Base-by-base conservation (phyloP, 1,140 invertebrate genomes). In the Macrostomum lignano region DNA sequence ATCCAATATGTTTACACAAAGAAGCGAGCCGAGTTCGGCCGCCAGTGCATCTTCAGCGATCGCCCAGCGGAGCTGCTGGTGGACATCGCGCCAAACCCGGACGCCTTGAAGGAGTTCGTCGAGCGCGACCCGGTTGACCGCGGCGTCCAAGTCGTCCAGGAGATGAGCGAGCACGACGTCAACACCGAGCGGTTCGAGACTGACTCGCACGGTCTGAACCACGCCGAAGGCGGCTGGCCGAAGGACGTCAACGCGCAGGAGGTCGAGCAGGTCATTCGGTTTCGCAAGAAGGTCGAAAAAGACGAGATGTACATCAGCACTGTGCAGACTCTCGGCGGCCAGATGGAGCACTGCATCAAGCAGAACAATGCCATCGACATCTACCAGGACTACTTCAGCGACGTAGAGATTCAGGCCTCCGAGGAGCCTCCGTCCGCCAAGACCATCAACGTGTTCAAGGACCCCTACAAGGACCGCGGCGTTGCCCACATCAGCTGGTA, bases 221-320 rank as follows among this genome's bases (percentile, higher is more conserved):
- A 93, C 47, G 66, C 70, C 3, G 84, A 93, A 61, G 84, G 84
- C 17, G 84, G 82, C 2, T 93, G 84, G 84, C 81, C 82, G 0
- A 84, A 82, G 60, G 82, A 91, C 46, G 69, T 93, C 29, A 84
- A 84, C 45, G 69, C 70, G 46, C 64, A 69, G 21, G 82, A 93
- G 49, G 64, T 71, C 1, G 82, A 93, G 57, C 76, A 82, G 48
- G 74, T 70, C 3, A 62, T 72, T 2, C 62, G 78, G 44, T 91
- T 77, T 47, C 64, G 77, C 43, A 71, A 86, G 28, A 91, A 91
- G 61, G 71, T 88, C 25, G 81, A 91, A 58, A 91, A 91, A 55
- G 82, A 93, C 55, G 82, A 93, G 51, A 62, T 68, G 22, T 91
- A 81, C 44, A 70, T 76, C 44, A 71, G 72, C 37, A 70, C 74